These are phyloP conservation scores for Lithophane socia DNA, from an alignment of 2,888 invertebrate genomes.

Conservation along the genomic window DNA sequence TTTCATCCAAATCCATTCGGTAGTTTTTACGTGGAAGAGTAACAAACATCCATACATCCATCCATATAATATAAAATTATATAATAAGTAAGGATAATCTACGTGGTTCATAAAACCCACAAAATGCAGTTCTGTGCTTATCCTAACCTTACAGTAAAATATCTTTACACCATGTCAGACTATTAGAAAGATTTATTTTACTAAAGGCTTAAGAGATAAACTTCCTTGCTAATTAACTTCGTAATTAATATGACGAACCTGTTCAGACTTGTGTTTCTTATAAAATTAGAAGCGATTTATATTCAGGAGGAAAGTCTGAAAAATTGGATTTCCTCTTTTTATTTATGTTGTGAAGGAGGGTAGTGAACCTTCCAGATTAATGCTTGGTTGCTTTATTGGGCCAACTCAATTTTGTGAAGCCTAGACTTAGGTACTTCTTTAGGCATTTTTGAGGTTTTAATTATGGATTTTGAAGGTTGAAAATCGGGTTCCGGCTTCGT, in stretches of 20 bases:
- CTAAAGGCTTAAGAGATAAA: conserved; percentile 47
- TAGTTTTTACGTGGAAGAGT: no score
- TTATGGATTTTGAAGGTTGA: background rate
- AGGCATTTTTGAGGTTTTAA: background rate
- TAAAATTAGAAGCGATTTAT: conserved; percentile 59
- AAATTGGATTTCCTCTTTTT: conserved; percentile 33
- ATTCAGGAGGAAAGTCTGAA: conserved; percentile 48
- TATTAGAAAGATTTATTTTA: conserved; percentile 32
- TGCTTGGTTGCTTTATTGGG: conserved; percentile 8
- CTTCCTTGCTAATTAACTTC: conserved; percentile 54
- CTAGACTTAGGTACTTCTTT: background rate
- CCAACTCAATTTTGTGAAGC: background rate
- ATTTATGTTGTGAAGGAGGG: conserved; percentile 1
- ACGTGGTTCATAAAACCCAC: background rate
- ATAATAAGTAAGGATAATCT: no score
- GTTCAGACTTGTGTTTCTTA: conserved; percentile 46
- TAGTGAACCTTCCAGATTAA: conserved; percentile 27
- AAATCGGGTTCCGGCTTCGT: background rate
- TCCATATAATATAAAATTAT: no score
- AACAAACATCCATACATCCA: no score
- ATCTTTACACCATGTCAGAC: conserved; percentile 1
- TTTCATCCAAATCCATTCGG: no score
- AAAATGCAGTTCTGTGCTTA: background rate
- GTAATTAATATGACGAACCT: conserved; percentile 57
- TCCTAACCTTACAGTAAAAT: background rate